phyloP scores from a whole-genome alignment of 2,113 vertebrate species.

The Vombatus ursinus region DNA sequence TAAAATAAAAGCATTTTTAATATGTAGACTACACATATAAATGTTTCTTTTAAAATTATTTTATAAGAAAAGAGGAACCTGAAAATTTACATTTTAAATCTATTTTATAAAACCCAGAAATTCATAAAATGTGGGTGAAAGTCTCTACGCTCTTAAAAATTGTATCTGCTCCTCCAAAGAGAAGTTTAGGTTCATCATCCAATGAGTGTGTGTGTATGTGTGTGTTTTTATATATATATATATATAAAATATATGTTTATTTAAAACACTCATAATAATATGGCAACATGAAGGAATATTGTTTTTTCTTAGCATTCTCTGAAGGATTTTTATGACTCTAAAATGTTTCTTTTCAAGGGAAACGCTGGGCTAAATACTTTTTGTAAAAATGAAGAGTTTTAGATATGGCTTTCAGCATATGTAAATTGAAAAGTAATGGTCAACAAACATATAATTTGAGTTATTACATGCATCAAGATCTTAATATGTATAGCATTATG shows the following conservation, averaged over 20 bases:
- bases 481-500: background rate
- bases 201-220: background rate
- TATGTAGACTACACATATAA: background rate
- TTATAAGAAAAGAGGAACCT: conserved; percentile 48
- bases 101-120: conserved; percentile 52
- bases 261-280: background rate
- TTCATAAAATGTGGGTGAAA: conserved; percentile 19
- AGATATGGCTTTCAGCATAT: fast-evolving
- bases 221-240: background rate
- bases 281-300: background rate
- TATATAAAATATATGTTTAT: background rate
- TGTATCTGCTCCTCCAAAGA: background rate
- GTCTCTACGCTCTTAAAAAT: conserved; percentile 2
- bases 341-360: background rate
- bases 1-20: background rate
- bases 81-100: conserved; percentile 61
- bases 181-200: background rate
- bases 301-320: background rate
- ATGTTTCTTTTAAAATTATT: conserved; percentile 34
- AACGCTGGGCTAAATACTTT: background rate
- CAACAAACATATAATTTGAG: background rate
- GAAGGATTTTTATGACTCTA: background rate
- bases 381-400: background rate
- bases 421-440: conserved; percentile 11
- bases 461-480: background rate